A percentile compares a stretch with the other conserved stretches of the same genome.
Conservation (phyloP, 2,888 invertebrate genomes). For the Tenodera sinensis region DNA sequence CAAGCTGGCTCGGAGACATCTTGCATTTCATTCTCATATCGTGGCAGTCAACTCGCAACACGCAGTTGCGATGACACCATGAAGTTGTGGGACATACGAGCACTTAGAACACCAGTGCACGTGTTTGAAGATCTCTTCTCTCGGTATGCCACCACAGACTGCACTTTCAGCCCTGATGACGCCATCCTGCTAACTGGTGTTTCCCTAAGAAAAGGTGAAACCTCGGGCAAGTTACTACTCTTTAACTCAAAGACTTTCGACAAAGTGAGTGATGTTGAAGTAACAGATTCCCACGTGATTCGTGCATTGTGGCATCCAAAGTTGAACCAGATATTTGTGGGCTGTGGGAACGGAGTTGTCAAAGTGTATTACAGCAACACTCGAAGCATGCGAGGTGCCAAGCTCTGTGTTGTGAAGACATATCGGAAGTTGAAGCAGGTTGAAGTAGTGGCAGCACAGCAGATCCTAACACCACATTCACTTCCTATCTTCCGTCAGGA, state of each 20-base stretch:
- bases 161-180: conserved; percentile 90
- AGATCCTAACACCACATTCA: conserved; percentile 95
- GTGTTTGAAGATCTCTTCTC: conserved; percentile 70
- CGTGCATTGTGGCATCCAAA: conserved; percentile 95
- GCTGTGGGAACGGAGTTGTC: conserved; percentile 85
- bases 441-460: conserved; percentile 84
- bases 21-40: conserved; percentile 83
- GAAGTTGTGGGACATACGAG: conserved; percentile 90
- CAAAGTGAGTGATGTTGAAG: conserved; percentile 67
- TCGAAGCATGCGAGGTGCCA: conserved; percentile 84
- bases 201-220: conserved; percentile 65
- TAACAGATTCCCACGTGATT: conserved; percentile 78
- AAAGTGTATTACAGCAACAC: conserved; percentile 89
- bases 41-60: conserved; percentile 72
- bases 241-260: conserved; percentile 75
- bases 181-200: conserved; percentile 82
- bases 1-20: conserved; percentile 75
- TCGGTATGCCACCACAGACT: conserved; percentile 78
- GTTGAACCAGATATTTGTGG: conserved; percentile 93
- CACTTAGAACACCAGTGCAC: conserved; percentile 74
- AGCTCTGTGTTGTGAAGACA: conserved; percentile 79
- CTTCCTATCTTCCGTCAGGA: conserved; percentile 93
- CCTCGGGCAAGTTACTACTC: conserved; percentile 69
- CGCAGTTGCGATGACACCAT: conserved; percentile 89
- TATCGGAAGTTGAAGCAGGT: conserved; percentile 75